Evolutionary conservation across 2,113 vertebrate species (phyloP), one percentile per base, ranked within the genome.

Genomic region (Oplegnathus fasciatus): DNA sequence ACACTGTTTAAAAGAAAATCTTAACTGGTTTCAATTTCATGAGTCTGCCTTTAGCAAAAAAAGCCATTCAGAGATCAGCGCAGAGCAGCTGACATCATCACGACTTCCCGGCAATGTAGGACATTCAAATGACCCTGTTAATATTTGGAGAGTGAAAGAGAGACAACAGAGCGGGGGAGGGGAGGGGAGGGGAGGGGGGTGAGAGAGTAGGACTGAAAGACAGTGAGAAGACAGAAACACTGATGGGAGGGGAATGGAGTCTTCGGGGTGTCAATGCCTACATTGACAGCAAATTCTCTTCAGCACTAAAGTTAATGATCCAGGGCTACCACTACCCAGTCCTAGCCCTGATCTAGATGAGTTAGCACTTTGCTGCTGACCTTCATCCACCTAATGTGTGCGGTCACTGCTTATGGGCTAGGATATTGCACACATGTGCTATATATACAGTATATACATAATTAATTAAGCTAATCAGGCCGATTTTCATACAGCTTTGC

Each of bases 221-320:
- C 26, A 57, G 75, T 58, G 80, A 88, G 42, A 71, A 77, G 68
- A 70, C 46, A 75, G 78, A 78, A 75, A 70, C 66, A 72, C 14
- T 9, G 37, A 77, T 13, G 44, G 64, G 75, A 85, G 68, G 46
- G 65, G 30, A 76, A 26, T 37, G 61, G 76, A 61, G 61, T 82
- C 64, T 75, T 48, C 30, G 42, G 73, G 44, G 42, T n/a, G 77
- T 37, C 44, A 46, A 20, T 20, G 9, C 65, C 69, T 42, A 71
- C 26, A 61, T 50, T 69, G 70, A 85, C 66, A 83, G 82, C 86
- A 73, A 76, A 85, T 83, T 90, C 86, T 84, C 76, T 70, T 85
- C 80, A 89, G 91, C 89, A 91, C 80, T 91, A 92, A 94, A 93
- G 74, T 92, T 92, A 94, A 95, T 92, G 93, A 94, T 86, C 88